A percentile compares a stretch with the other conserved stretches of the same genome.
These are phyloP conservation scores for Capitulum mitella DNA, from an alignment of 2,888 invertebrate species.

Conservation along the genomic window DNA sequence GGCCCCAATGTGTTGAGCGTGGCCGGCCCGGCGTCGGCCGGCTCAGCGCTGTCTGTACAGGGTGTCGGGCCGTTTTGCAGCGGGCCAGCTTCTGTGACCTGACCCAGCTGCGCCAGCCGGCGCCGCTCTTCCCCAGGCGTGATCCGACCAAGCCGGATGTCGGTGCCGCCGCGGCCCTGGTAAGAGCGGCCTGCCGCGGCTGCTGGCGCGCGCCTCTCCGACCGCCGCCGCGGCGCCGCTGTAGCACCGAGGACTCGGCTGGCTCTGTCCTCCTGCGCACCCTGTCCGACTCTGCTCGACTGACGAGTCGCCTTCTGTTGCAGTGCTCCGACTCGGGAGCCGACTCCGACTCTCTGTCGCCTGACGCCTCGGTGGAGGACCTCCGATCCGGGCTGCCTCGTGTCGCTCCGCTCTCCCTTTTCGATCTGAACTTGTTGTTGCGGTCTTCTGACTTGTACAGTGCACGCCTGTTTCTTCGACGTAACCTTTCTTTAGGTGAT, in stretches of 20 bases:
- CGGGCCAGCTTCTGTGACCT: conserved; percentile 21
- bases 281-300: neutral
- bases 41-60: neutral
- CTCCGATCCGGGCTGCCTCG: too few relatives aligned
- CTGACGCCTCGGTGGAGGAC: too few relatives aligned
- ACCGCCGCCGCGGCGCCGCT: neutral
- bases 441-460: neutral
- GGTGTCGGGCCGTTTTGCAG: neutral
- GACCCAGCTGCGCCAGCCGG: neutral
- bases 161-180: neutral
- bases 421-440: neutral
- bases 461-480: neutral
- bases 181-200: neutral
- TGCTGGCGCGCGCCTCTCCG: neutral
- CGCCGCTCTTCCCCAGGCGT: neutral
- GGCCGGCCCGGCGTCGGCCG: neutral
- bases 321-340: neutral
- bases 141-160: neutral
- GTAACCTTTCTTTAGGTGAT: neutral
- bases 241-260: neutral
- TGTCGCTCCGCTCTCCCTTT: neutral
- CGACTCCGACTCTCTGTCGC: neutral
- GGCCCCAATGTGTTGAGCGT: neutral
- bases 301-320: neutral
- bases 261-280: neutral